Percentiles rank a stretch among this genome's conserved stretches.
Evolutionary conservation across 2,113 vertebrate species (phyloP).

Genomic region (Philantomba maxwellii): DNA sequence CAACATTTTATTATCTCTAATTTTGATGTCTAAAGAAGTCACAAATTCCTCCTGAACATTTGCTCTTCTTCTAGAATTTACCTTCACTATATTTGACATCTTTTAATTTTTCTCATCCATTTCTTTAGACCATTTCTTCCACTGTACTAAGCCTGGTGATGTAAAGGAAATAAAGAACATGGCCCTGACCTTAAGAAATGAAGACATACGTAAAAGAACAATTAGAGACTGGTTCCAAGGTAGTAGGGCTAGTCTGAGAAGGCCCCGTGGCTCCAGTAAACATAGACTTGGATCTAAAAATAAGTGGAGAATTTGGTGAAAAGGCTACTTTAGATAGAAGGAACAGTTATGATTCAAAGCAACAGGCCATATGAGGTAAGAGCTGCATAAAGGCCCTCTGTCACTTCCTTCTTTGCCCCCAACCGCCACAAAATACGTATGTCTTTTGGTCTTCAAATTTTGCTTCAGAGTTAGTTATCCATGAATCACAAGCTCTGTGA

Average conservation of each 20-base stretch:
- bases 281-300: background rate
- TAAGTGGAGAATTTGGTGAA: background rate
- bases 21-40: constrained; percentile 29
- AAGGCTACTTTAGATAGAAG: background rate
- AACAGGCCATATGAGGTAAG: constrained; percentile 10
- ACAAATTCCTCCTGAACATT: background rate
- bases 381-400: background rate
- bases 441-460: constrained; percentile 30
- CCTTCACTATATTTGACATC: background rate
- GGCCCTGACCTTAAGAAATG: background rate
- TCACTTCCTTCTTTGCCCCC: background rate
- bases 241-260: background rate
- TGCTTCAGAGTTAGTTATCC: constrained; percentile 27
- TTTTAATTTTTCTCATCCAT: constrained; percentile 14
- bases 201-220: constrained; percentile 28
- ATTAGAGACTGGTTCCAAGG: background rate
- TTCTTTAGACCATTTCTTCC: background rate
- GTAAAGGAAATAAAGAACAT: constrained; percentile 16
- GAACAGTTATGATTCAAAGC: constrained; percentile 2
- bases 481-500: background rate
- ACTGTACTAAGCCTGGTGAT: background rate
- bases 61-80: background rate
- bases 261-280: background rate
- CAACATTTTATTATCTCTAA: background rate
- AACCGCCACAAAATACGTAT: background rate